These are phyloP conservation scores for Sylvicola fuscatus DNA, from an alignment of 2,888 invertebrate species.

Conservation along the genomic window DNA sequence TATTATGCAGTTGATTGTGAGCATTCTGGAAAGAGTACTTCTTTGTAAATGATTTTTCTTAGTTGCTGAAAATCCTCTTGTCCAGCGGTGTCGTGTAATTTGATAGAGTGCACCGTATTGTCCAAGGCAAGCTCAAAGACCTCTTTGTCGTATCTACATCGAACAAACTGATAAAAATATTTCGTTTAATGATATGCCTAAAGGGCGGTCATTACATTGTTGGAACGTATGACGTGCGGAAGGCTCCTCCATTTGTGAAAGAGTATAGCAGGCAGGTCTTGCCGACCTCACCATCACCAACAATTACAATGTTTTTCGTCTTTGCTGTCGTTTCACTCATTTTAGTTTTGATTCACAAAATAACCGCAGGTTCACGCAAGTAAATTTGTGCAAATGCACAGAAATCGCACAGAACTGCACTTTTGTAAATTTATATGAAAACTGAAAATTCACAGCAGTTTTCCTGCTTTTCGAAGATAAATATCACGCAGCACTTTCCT, in stretches of 20 bases:
- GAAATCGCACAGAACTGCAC: no score
- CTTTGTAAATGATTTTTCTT: constrained; percentile 4
- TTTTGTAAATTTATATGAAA: no score
- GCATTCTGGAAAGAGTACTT: not conserved
- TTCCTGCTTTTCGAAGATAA: no score
- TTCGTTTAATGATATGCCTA: not conserved
- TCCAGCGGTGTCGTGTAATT: constrained; percentile 5
- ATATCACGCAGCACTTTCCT: no score
- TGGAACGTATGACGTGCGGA: constrained; percentile 2
- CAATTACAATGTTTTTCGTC: constrained; percentile 5
- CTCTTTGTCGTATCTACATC: constrained; percentile 4
- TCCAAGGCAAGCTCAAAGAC: constrained; percentile 1
- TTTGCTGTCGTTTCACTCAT: not conserved
- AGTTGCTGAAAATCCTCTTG: constrained; percentile 5
- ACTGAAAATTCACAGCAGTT: no score
- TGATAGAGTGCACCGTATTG: constrained; percentile 3
- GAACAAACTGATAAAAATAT: not conserved
- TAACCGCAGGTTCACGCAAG: no score
- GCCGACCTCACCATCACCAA: constrained; percentile 5
- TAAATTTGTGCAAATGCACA: no score
- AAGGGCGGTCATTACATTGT: constrained; percentile 3
- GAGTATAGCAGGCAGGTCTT: constrained; percentile 5
- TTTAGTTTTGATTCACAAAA: not conserved
- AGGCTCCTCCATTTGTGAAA: constrained; percentile 3
- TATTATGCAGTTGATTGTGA: not conserved